Base-by-base conservation (phyloP, 1,140 invertebrate species). In the Aphidius gifuensis region DNA sequence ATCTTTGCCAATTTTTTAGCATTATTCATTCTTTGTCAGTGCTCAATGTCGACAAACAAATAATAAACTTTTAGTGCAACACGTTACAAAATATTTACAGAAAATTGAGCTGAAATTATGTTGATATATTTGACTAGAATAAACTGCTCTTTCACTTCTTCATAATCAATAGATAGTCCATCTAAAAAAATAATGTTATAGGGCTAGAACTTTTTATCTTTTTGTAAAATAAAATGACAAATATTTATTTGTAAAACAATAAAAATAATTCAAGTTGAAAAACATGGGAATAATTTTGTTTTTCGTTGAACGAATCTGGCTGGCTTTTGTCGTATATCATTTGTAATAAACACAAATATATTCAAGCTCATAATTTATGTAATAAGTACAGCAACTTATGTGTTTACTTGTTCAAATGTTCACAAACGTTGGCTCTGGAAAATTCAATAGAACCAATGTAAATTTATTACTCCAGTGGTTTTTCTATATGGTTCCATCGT, bases 341-440 rank as follows among this genome's bases (percentile, higher is more conserved):
- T 49, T 46, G 16, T 16, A 16, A 16, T 16, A 16, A 16, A 16
- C 16, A 16, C 16, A 48, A 45, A 49, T 49, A 49, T 40, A 39
- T 50, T 60, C 65, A 56, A 58, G 48, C 54, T 61, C 59, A 64
- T 66, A 61, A 64, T 66, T 64, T 61, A 64, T 48, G 56, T 64
- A 55, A 61, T 57, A 61, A 57, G 47, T 53, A 55, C 21, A 40
- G 44, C 47, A 21, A 21, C 7, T 7, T 48, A 49, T 16, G n/a
- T 49, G 23, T 11, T 16, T 21, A 49, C 23, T n/a, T 5, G n/a
- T 6, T 3, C n/a, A 49, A 9, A 49, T 5, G n/a, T 6, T 3
- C n/a, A 49, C 23, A 49, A 21, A 49, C 8, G n/a, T 48, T n/a
- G 16, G 23, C 23, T 3, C 2, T 32, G 23, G 23, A 32, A 4